Conservation (phyloP, 2,888 invertebrate genomes). For the Caenorhabditis sulstoni region DNA sequence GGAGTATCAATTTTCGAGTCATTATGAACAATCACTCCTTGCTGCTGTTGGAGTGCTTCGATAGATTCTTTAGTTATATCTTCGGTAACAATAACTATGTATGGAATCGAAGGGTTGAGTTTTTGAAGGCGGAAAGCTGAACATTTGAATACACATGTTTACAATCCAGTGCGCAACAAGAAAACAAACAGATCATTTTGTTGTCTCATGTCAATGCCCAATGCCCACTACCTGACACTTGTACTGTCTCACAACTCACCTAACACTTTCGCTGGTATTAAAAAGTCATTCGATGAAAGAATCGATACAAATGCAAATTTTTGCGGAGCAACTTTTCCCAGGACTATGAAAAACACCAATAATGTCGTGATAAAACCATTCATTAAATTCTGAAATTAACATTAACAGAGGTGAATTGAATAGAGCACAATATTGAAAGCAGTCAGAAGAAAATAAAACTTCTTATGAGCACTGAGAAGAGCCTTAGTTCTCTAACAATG, state of each 20-base stretch:
- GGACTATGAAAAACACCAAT: background rate
- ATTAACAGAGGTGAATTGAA: no score
- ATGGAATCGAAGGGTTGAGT: constrained; percentile 66
- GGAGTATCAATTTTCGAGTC: constrained; percentile 74
- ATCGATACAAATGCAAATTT: constrained; percentile 63
- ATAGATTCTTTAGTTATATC: constrained; percentile 65
- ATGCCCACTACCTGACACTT: no score
- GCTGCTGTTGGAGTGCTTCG: constrained; percentile 46
- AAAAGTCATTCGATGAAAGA: constrained; percentile 70
- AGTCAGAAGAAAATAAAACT: no score
- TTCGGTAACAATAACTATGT: constrained; percentile 71
- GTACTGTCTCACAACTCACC: constrained; percentile 60
- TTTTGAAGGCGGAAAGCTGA: constrained; percentile 65
- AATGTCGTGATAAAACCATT: constrained; percentile 38
- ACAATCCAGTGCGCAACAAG: no score
- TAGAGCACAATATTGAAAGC: no score
- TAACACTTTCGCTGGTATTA: constrained; percentile 70
- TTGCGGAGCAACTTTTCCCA: constrained; percentile 10
- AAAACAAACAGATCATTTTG: no score
- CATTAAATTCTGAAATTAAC: constrained; percentile 34
- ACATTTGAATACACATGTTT: constrained; percentile 16
- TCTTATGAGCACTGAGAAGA: constrained; percentile 1
- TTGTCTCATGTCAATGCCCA: no score
- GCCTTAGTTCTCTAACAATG: background rate
- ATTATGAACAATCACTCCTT: constrained; percentile 62